phyloP scores from a whole-genome alignment of 2,113 vertebrate genomes.

The Mormyrus lacerda region DNA sequence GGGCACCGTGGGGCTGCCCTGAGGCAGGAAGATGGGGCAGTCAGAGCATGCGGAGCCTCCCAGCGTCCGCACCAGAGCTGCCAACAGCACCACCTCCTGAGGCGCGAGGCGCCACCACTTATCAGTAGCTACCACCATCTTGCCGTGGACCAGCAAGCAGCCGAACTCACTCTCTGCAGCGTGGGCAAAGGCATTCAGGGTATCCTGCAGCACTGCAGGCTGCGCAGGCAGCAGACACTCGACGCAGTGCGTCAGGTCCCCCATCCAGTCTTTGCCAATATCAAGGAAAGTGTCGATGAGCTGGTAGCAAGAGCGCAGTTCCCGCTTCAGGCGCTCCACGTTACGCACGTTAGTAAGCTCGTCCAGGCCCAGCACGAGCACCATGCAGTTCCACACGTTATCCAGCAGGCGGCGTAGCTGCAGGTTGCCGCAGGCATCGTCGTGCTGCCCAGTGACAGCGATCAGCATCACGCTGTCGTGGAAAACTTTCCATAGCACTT shows the following conservation, averaged over 20 bases:
- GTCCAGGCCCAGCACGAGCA: conserved; percentile 78
- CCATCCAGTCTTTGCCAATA: conserved; percentile 55
- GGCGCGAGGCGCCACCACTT: conserved; percentile 80
- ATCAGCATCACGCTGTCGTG: conserved; percentile 82
- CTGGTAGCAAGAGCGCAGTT: conserved; percentile 71
- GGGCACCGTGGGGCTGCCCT: conserved; percentile 79
- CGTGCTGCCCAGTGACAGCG: conserved; percentile 61
- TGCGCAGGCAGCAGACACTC: conserved; percentile 69
- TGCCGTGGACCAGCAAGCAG: conserved; percentile 64
- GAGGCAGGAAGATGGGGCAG: conserved; percentile 80
- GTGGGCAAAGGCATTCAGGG: conserved; percentile 63
- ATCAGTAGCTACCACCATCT: conserved; percentile 68
- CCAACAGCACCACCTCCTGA: conserved; percentile 73
- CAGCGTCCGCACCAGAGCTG: conserved; percentile 61
- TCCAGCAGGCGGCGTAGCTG: conserved; percentile 70
- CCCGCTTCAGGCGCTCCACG: conserved; percentile 80
- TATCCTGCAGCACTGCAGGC: conserved; percentile 61
- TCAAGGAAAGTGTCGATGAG: conserved; percentile 76
- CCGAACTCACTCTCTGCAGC: conserved; percentile 70
- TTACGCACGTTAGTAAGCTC: conserved; percentile 72
- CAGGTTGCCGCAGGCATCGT: conserved; percentile 49
- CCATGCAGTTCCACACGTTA: conserved; percentile 80
- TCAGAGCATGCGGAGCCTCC: conserved; percentile 67
- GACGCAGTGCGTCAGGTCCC: conserved; percentile 74
- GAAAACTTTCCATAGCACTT: conserved; percentile 77